Conservation (phyloP, 2,113 vertebrate species). For the Macheiramphus alcinus region DNA sequence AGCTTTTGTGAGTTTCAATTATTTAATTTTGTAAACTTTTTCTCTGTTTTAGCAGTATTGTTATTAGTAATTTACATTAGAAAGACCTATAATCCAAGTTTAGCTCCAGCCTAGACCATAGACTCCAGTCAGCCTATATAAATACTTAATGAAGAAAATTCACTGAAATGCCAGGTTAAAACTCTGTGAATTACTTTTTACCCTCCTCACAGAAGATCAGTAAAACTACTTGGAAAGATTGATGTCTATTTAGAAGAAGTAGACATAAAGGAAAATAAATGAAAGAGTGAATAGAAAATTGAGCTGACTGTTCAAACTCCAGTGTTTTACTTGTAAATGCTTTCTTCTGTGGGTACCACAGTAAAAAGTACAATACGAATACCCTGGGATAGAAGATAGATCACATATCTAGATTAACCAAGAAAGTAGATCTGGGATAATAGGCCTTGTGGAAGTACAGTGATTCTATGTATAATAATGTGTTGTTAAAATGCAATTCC, state of each 20-base stretch:
- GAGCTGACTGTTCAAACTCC: not conserved
- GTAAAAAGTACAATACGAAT: not conserved
- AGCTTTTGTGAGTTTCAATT: not conserved
- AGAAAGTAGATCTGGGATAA: not conserved
- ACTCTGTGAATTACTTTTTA: not conserved
- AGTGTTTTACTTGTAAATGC: not conserved
- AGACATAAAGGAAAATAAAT: constrained; percentile 6
- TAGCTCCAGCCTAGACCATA: not conserved
- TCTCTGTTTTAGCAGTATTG: not conserved
- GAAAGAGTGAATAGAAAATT: not conserved
- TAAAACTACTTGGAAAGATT: constrained; percentile 20
- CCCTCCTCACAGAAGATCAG: not conserved
- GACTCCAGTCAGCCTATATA: constrained; percentile 1
- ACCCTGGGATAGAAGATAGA: not conserved
- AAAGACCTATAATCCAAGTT: not conserved
- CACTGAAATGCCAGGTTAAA: constrained; percentile 14
- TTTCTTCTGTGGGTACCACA: not conserved
- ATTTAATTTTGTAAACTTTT: not conserved
- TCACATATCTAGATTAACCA: not conserved
- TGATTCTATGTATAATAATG: not conserved
- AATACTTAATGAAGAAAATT: constrained; percentile 46
- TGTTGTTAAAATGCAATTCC: not conserved
- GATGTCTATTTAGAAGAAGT: constrained; percentile 21
- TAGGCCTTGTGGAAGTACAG: not conserved
- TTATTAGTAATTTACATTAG: not conserved